Evolutionary conservation across 1,140 invertebrate species (phyloP).

Genomic region (Plutomurus gul): DNA sequence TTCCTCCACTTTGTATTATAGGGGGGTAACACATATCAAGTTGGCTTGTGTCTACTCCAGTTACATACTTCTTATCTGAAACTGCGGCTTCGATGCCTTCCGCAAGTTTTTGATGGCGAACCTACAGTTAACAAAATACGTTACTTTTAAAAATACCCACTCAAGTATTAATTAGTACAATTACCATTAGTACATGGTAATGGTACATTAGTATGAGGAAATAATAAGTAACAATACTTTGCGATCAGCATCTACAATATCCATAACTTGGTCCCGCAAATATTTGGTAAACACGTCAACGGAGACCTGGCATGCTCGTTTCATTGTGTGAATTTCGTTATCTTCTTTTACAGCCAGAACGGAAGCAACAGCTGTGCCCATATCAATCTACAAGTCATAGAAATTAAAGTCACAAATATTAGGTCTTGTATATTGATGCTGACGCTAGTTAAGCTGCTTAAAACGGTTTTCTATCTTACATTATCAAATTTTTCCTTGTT

Average conservation of each 20-base stretch:
- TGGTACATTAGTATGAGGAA: not conserved
- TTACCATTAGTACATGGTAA: not conserved
- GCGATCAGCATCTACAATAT: conserved; percentile 94
- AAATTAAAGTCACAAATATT: not conserved
- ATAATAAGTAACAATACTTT: conserved; percentile 65
- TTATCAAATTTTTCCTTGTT: conserved; percentile 79
- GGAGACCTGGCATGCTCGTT: conserved; percentile 90
- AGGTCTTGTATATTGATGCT: not conserved
- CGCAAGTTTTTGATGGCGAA: conserved; percentile 87
- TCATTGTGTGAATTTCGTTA: conserved; percentile 85
- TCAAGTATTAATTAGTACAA: not conserved
- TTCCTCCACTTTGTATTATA: conserved; percentile 97
- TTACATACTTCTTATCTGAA: conserved; percentile 90
- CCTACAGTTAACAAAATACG: conserved; percentile 55
- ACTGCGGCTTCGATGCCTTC: conserved; percentile 92
- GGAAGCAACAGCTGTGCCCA: conserved; percentile 80
- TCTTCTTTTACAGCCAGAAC: conserved; percentile 96
- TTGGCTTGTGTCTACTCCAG: conserved; percentile 79
- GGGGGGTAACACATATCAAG: conserved; percentile 98
- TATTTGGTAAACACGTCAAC: conserved; percentile 96
- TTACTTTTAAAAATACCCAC: not conserved
- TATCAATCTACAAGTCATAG: conserved; percentile 69
- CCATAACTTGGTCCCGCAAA: conserved; percentile 96
- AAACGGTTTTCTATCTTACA: conserved; percentile 57
- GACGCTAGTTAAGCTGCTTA: not conserved